Percentiles rank a stretch among this genome's conserved stretches.
These are phyloP conservation scores for Phyllopteryx taeniolatus DNA, from an alignment of 2,113 vertebrate species.

Conservation along the genomic window DNA sequence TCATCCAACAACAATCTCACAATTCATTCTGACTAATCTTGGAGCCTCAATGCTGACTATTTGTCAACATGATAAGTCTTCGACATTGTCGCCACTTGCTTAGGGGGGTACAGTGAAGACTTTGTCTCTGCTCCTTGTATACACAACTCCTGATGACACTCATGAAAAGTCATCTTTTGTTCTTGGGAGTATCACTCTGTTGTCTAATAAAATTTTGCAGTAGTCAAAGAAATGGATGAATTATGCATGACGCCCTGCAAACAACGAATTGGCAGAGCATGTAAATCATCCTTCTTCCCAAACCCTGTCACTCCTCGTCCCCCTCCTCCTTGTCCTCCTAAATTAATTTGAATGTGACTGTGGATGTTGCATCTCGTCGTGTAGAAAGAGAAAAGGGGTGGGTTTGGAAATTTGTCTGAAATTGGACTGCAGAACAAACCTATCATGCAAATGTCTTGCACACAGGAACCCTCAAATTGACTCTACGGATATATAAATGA, in stretches of 20 bases:
- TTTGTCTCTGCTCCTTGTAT: constrained; percentile 18
- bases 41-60: constrained; percentile 14
- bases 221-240: constrained; percentile 72
- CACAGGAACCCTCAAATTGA: neutral
- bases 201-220: constrained; percentile 66
- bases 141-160: constrained; percentile 35
- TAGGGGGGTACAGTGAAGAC: neutral
- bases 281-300: constrained; percentile 57
- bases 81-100: constrained; percentile 13
- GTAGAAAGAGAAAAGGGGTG: constrained; percentile 28
- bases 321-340: constrained; percentile 27
- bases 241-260: constrained; percentile 62
- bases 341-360: constrained; percentile 60
- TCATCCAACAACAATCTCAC: constrained; percentile 4
- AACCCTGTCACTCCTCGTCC: constrained; percentile 39
- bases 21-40: constrained; percentile 35
- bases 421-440: constrained; percentile 9
- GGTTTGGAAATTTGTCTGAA: constrained; percentile 44
- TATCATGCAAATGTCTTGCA: neutral
- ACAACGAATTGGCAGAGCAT: constrained; percentile 60
- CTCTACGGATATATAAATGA: neutral
- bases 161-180: constrained; percentile 62
- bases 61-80: constrained; percentile 26
- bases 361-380: constrained; percentile 52
- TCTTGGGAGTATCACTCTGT: constrained; percentile 54